Evolutionary conservation across 2,888 invertebrate genomes (phyloP).

Genomic region (Horisme vitalbata): DNA sequence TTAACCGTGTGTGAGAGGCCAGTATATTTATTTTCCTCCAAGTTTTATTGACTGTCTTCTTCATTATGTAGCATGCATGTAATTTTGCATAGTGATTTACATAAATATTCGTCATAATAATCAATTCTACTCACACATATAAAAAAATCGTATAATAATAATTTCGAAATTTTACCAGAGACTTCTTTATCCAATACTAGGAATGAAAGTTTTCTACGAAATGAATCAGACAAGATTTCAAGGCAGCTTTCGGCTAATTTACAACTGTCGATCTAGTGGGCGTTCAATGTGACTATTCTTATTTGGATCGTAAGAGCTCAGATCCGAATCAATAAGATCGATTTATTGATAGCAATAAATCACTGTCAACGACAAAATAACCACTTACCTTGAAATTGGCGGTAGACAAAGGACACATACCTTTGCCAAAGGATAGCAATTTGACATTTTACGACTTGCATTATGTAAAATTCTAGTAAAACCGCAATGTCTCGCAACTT

Average conservation of each 20-base stretch:
- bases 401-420: neutral
- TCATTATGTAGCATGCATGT: too few relatives aligned
- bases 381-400: neutral
- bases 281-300: conserved; percentile 13
- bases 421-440: neutral
- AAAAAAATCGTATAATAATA: neutral
- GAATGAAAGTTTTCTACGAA: conserved; percentile 15
- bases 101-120: too few relatives aligned
- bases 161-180: conserved; percentile 10
- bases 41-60: too few relatives aligned
- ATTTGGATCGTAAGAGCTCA: neutral
- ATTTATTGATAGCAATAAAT: conserved; percentile 3
- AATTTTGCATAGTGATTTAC: too few relatives aligned
- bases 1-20: too few relatives aligned
- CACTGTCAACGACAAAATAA: neutral
- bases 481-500: conserved; percentile 14
- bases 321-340: conserved; percentile 2
- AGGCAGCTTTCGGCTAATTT: conserved; percentile 9
- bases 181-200: conserved; percentile 7
- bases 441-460: neutral
- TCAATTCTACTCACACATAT: neutral
- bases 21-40: too few relatives aligned
- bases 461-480: conserved; percentile 10
- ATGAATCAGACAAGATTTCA: conserved; percentile 12
- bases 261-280: conserved; percentile 11